Evolutionary conservation across 1,140 invertebrate species (phyloP).

Genomic region (Pseudomyrmex pallidus): DNA sequence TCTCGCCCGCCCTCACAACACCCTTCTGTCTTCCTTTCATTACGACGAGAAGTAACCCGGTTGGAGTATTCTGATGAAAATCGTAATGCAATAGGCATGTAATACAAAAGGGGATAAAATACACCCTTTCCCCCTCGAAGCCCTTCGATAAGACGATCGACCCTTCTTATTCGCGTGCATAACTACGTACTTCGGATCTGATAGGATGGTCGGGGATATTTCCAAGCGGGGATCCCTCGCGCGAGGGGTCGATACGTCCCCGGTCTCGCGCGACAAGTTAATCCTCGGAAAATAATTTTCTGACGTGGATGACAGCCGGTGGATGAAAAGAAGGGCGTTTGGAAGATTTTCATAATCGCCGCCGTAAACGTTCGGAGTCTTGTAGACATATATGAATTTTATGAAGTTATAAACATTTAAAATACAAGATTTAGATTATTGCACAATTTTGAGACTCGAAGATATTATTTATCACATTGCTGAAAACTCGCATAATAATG

Average conservation of each 20-base stretch:
- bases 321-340: slow-evolving; percentile 39
- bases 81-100: slow-evolving; percentile 84
- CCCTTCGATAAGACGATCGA: slow-evolving; percentile 69
- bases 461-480: no score
- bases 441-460: not conserved
- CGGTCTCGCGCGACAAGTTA: slow-evolving; percentile 66
- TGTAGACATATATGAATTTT: slow-evolving; percentile 5
- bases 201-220: slow-evolving; percentile 60
- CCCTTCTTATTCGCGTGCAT: slow-evolving; percentile 74
- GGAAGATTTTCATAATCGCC: slow-evolving; percentile 66
- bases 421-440: not conserved
- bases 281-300: slow-evolving; percentile 71
- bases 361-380: slow-evolving; percentile 13
- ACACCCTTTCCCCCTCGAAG: slow-evolving; percentile 67
- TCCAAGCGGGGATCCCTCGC: slow-evolving; percentile 28
- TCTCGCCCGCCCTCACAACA: slow-evolving; percentile 1
- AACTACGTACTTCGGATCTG: slow-evolving; percentile 69
- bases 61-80: slow-evolving; percentile 79
- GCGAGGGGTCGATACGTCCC: slow-evolving; percentile 52
- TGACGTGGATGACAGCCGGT: slow-evolving; percentile 25
- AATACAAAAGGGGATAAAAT: slow-evolving; percentile 78
- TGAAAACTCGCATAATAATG: no score
- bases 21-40: slow-evolving; percentile 71
- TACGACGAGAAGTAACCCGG: slow-evolving; percentile 62
- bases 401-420: not conserved